Conservation (phyloP, 2,113 vertebrate genomes). For the Artemisiospiza belli region DNA sequence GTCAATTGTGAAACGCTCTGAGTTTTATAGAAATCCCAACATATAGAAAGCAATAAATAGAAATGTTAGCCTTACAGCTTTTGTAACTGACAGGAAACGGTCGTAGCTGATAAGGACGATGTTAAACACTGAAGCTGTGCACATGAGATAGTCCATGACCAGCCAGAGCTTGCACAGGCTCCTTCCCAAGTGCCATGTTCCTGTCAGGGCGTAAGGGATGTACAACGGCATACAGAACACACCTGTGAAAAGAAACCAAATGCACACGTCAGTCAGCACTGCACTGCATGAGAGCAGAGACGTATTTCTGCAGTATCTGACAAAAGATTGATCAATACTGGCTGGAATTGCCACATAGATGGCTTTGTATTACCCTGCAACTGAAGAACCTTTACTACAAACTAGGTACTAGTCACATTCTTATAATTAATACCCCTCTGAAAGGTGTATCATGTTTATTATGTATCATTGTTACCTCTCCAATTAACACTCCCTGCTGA, state of each 20-base stretch:
- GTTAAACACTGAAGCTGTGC: slow-evolving; percentile 87
- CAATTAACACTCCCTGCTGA: neutral
- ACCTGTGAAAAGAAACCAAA: slow-evolving; percentile 68
- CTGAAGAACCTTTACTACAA: neutral
- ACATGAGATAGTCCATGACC: slow-evolving; percentile 84
- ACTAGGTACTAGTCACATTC: neutral
- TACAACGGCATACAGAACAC: slow-evolving; percentile 85
- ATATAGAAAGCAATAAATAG: neutral
- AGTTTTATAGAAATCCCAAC: neutral
- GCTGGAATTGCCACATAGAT: neutral
- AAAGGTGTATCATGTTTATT: neutral
- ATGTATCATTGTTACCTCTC: neutral
- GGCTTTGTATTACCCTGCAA: neutral
- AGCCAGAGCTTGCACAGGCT: slow-evolving; percentile 85
- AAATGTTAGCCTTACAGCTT: slow-evolving; percentile 82
- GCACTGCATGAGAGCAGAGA: neutral
- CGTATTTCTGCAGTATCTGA: neutral
- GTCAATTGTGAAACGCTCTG: neutral
- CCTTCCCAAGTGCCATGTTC: slow-evolving; percentile 78
- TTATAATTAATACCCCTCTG: neutral
- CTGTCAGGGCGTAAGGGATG: slow-evolving; percentile 81
- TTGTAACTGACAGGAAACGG: slow-evolving; percentile 88
- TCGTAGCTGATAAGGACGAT: slow-evolving; percentile 93
- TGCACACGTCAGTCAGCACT: neutral
- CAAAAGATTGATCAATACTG: neutral